phyloP scores from a whole-genome alignment of 2,113 vertebrate genomes.

The Oxyura jamaicensis region DNA sequence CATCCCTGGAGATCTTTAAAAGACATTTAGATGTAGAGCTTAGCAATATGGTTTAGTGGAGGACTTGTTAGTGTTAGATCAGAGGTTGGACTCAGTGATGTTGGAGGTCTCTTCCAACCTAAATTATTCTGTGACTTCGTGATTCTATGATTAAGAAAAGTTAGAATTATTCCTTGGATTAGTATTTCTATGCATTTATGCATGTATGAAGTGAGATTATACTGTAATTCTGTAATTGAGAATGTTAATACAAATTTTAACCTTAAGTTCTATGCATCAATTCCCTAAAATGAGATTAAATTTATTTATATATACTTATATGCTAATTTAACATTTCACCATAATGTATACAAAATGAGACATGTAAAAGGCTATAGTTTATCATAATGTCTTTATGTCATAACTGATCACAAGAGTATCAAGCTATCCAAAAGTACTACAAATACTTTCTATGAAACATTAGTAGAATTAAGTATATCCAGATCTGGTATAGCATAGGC shows the following conservation, averaged over 20 bases:
- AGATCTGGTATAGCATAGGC: background rate
- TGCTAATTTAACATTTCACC: background rate
- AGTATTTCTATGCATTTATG: background rate
- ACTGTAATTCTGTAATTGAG: background rate
- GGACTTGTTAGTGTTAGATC: too few relatives aligned
- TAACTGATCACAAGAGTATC: background rate
- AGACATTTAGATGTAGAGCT: too few relatives aligned
- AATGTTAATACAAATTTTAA: background rate
- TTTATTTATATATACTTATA: background rate
- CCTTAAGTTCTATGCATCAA: background rate
- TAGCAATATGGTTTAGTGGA: too few relatives aligned
- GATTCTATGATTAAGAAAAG: background rate
- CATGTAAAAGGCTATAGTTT: background rate
- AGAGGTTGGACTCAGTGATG: too few relatives aligned
- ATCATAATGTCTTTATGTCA: background rate
- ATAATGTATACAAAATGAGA: background rate
- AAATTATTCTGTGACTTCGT: too few relatives aligned
- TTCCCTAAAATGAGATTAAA: background rate
- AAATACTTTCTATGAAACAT: background rate
- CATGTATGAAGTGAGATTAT: accelerated
- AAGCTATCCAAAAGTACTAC: background rate
- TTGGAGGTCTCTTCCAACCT: too few relatives aligned
- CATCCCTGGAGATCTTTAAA: too few relatives aligned
- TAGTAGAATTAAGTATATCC: background rate
- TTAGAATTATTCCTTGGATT: background rate